phyloP scores from a whole-genome alignment of 2,888 invertebrate genomes.

The Escarpia spicata region DNA sequence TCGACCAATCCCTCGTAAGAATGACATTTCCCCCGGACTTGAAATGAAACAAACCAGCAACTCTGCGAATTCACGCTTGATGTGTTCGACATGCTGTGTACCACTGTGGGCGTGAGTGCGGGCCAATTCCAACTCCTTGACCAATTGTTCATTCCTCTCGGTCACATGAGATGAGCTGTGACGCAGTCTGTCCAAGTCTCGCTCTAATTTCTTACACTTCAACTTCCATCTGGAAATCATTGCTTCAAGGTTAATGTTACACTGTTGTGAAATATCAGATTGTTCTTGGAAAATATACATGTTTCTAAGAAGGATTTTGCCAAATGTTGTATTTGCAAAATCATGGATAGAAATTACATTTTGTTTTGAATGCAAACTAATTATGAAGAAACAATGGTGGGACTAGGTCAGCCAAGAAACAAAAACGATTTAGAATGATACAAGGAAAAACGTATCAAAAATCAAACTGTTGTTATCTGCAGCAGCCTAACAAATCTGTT shows the following conservation, averaged over 20 bases:
- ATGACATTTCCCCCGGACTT: neutral
- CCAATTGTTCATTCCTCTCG: slow-evolving; percentile 58
- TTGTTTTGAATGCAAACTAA: neutral
- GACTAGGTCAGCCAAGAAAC: neutral
- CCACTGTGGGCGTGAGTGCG: slow-evolving; percentile 50
- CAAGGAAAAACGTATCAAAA: neutral
- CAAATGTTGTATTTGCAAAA: neutral
- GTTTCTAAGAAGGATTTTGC: neutral
- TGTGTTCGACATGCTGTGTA: slow-evolving; percentile 55
- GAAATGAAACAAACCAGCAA: slow-evolving; percentile 46
- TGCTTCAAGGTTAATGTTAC: neutral
- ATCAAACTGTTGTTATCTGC: neutral
- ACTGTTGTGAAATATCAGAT: neutral
- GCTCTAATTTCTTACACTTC: slow-evolving; percentile 60
- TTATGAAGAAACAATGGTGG: neutral
- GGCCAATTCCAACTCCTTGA: slow-evolving; percentile 57
- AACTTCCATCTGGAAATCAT: slow-evolving; percentile 57
- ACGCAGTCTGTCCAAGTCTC: slow-evolving; percentile 57
- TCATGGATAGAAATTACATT: neutral
- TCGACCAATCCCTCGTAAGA: neutral
- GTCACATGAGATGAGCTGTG: slow-evolving; percentile 54
- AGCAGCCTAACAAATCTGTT: too few relatives aligned
- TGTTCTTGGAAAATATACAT: neutral
- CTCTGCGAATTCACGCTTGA: slow-evolving; percentile 58
- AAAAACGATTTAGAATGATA: neutral